Evolutionary conservation across 2,888 invertebrate species (phyloP).

Genomic region (Caenorhabditis sp.): DNA sequence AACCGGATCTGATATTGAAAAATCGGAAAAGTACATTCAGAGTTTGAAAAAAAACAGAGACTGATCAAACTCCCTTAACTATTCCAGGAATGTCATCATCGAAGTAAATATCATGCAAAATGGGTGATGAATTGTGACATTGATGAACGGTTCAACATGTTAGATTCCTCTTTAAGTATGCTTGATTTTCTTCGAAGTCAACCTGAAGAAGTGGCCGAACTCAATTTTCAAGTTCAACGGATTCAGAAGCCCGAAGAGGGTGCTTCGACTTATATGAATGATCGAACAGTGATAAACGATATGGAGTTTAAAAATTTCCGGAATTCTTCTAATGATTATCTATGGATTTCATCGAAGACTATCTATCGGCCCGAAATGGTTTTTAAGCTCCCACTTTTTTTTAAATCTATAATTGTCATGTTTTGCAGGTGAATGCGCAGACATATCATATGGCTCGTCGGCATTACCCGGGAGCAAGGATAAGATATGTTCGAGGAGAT

Average conservation of each 20-base stretch:
- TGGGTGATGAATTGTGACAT: constrained; percentile 25
- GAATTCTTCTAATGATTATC: not conserved
- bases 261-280: not conserved
- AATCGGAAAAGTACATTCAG: no score
- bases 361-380: not conserved
- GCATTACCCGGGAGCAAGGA: not conserved
- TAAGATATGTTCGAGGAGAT: not conserved
- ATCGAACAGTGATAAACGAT: not conserved
- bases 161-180: not conserved
- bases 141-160: constrained; percentile 9
- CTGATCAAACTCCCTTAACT: not conserved
- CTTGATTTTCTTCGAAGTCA: not conserved
- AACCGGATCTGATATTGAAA: no score
- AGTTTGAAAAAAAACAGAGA: no score
- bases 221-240: constrained; percentile 1
- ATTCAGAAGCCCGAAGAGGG: constrained; percentile 1
- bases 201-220: not conserved
- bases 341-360: constrained; percentile 1
- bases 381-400: no score
- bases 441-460: constrained; percentile 1
- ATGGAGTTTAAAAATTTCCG: constrained; percentile 1
- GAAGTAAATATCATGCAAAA: constrained; percentile 20
- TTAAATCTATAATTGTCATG: no score
- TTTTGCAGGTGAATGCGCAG: not conserved
- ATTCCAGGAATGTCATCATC: constrained; percentile 22